Base-by-base conservation (phyloP, 2,888 invertebrate species). In the Apantesis nais region DNA sequence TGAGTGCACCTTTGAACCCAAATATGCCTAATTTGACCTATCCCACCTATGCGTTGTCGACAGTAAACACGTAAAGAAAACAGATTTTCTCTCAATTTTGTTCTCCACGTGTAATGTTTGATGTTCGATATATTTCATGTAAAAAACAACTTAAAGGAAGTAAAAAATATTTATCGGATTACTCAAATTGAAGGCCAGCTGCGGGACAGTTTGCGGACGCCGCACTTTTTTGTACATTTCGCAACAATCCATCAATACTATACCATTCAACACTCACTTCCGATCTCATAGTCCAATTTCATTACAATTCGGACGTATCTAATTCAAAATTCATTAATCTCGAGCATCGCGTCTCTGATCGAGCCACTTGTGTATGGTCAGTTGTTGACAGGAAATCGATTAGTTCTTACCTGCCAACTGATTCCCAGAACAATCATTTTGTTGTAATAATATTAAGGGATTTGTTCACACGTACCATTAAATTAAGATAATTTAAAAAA, bases 341-440 rank as follows among this genome's bases (percentile, higher is more conserved):
- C 90, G 73, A 79, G 73, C 83, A 86, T 85, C 87, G 80, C 86
- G 87, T 86, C 84, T 83, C 87, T 81, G 78, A 86, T 82, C 75
- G 78, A 88, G 80, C 89, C 91, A 93, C 93, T 93, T 93, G 91
- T 91, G 88, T 86, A 90, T 94, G 94, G 94, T 94, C 94, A 95
- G 94, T 94, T 90, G 92, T 89, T 91, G 93, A 93, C 94, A 94
- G 94, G 94, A 95, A 93, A 94, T 93, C 92, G 92, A 93, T 93
- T 92, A 83, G 85, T 81, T 81, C 79, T 76, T 82, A 83, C 75
- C 86, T 88, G 85, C 77, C 75, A 75, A 64, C 60, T 65, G 71
- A 75, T 78, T 81, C 74, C 73, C 76, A 74, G 74, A 77, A 80
- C 68, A 71, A 74, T 78, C 52, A 68, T 70, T 65, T 62, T 69